A percentile compares a stretch with the other conserved stretches of the same genome.
Conservation (phyloP, 2,888 invertebrate genomes). For the Gordius sp. region DNA sequence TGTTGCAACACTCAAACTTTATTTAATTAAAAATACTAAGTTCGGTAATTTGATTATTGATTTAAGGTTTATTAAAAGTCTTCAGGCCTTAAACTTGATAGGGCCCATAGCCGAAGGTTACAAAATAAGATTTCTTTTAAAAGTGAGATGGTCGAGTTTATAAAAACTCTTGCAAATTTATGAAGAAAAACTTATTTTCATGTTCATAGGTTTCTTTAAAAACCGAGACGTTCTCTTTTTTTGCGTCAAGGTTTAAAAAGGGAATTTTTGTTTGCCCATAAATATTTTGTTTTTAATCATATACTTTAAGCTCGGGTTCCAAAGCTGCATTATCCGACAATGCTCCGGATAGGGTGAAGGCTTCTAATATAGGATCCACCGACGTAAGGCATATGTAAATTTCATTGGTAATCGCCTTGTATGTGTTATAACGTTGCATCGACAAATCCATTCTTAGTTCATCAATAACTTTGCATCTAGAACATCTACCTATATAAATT, state of each 20-base stretch:
- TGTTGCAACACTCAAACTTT: no score
- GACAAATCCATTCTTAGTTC: neutral
- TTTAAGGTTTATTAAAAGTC: no score
- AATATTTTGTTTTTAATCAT: neutral
- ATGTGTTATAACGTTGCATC: neutral
- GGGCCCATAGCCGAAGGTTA: no score
- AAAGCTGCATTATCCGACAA: neutral
- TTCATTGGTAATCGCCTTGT: conserved; percentile 5
- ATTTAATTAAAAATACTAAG: no score
- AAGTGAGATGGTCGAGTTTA: no score
- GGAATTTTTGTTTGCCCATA: neutral
- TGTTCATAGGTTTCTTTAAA: neutral
- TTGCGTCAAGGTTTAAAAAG: neutral
- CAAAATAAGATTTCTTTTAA: no score
- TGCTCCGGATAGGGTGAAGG: neutral
- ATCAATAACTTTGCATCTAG: neutral
- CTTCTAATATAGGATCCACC: conserved; percentile 10
- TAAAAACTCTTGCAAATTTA: no score
- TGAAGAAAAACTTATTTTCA: no score
- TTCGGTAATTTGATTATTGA: no score
- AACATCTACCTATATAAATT: conserved; percentile 2
- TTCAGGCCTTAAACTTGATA: no score
- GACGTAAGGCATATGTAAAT: conserved; percentile 10
- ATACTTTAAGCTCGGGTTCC: neutral
- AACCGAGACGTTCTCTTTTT: neutral